Evolutionary conservation across 2,888 invertebrate genomes (phyloP), one percentile per base, ranked within the genome.

Genomic region (Dryococelus australis): DNA sequence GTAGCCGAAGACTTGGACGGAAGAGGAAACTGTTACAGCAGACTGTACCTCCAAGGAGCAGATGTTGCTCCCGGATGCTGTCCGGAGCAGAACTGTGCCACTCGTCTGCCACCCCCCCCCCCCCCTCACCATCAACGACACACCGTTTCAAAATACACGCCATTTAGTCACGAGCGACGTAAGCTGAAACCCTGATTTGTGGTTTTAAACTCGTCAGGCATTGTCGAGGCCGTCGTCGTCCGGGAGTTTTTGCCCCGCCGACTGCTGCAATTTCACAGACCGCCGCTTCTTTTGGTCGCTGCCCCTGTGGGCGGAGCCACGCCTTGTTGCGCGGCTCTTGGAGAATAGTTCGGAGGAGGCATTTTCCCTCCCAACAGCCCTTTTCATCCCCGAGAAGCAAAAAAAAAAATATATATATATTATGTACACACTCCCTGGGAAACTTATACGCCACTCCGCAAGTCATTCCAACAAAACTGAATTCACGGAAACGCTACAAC

Each of bases 111-210:
- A 27, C 1, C 10, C 83, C 10, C n/a, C n/a, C n/a, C n/a, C 83
- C 3, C 10, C 27, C 83, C 79, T 79, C 24, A n/a, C n/a, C n/a
- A n/a, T n/a, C n/a, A n/a, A 16, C 79, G 26, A n/a, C 20, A 10
- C 13, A 3, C 79, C 79, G 12, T 8, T 26, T 79, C n/a, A 26
- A 20, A 79, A 83, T 20, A 83, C 43, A 43, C 13, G 43, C 83
- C 88, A 84, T 86, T 87, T 84, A 80, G 87, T 87, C 88, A 88
- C 85, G 84, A 84, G 88, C 85, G 88, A 88, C 79, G 79, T 86
- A 80, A 83, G 88, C 51, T 79, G 87, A 87, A 43, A 86, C 86
- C 86, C 87, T 88, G 88, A 88, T 88, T 88, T 88, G 88, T 88
- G 88, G 88, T 88, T 88, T 88, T 88, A 88, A 87, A 87, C 80